phyloP scores from a whole-genome alignment of 2,113 vertebrate genomes.

The Pleuronectes platessa region DNA sequence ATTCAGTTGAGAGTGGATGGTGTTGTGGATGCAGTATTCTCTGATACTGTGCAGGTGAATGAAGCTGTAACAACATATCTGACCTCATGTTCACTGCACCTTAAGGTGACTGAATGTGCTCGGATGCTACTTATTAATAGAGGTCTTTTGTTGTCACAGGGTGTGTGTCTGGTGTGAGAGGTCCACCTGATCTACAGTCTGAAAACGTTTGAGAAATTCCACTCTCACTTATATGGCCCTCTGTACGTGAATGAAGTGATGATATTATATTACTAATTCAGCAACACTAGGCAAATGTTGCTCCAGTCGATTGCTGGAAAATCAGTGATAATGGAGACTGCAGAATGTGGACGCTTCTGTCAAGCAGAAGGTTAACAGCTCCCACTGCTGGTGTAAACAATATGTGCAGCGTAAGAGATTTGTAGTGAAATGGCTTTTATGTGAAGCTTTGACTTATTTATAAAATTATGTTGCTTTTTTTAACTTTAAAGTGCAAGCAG shows the following conservation, averaged over 20 bases:
- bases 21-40: constrained; percentile 27
- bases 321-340: constrained; percentile 33
- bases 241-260: background rate
- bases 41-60: constrained; percentile 37
- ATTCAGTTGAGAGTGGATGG: constrained; percentile 28
- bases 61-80: constrained; percentile 38
- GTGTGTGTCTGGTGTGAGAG: background rate
- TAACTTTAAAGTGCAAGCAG: background rate
- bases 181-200: constrained; percentile 17
- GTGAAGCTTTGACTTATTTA: constrained; percentile 13
- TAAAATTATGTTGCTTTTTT: background rate
- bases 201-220: background rate
- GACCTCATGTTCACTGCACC: constrained; percentile 47
- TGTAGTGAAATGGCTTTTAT: background rate
- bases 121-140: constrained; percentile 41
- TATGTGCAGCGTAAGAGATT: background rate
- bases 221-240: background rate
- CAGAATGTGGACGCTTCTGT: constrained; percentile 24
- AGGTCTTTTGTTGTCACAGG: constrained; percentile 20
- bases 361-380: constrained; percentile 58
- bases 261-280: constrained; percentile 32
- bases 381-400: constrained; percentile 70
- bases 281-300: constrained; percentile 49
- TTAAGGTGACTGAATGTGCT: constrained; percentile 32
- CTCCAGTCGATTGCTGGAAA: constrained; percentile 37